Evolutionary conservation across 2,113 vertebrate species (phyloP).

Genomic region (Cyanocitta stelleri): DNA sequence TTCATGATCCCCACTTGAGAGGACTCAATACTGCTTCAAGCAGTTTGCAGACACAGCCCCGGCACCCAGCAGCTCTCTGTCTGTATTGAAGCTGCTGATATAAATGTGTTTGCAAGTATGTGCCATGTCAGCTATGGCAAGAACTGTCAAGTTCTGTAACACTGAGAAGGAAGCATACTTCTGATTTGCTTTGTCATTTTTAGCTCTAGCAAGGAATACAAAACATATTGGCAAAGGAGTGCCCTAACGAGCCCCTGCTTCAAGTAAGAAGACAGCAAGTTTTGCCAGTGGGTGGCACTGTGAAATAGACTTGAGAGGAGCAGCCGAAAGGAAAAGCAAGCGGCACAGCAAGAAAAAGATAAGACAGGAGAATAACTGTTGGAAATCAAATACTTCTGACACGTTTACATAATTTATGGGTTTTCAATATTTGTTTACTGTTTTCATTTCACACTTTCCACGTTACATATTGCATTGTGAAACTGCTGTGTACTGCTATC

Average conservation of each 20-base stretch:
- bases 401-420: neutral
- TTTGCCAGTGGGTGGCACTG: constrained; percentile 14
- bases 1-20: neutral
- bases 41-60: neutral
- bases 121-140: neutral
- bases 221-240: neutral
- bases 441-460: constrained; percentile 33
- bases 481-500: neutral
- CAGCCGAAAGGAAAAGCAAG: neutral
- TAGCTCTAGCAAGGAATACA: neutral
- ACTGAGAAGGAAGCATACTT: neutral
- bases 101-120: neutral
- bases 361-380: neutral
- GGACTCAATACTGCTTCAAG: neutral
- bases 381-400: neutral
- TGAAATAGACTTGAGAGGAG: neutral
- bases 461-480: constrained; percentile 29
- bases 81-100: neutral
- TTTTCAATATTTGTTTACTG: constrained; percentile 2
- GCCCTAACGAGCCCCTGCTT: neutral
- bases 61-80: neutral
- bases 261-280: neutral
- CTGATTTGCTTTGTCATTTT: neutral
- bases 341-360: neutral
- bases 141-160: neutral